Evolutionary conservation across 2,888 invertebrate species (phyloP).

Genomic region (Nasonovia ribisnigri): DNA sequence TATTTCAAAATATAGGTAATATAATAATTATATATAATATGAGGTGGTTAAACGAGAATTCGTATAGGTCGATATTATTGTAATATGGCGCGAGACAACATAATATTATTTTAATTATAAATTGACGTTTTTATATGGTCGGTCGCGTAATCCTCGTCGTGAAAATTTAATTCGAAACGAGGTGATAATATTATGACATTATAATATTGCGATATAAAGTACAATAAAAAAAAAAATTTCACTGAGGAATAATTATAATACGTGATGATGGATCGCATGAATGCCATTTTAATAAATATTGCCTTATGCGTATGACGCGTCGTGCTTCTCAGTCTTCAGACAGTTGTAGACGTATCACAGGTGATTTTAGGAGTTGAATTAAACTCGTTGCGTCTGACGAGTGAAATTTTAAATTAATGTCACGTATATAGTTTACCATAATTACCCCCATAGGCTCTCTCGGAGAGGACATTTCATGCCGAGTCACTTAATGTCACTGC

Average conservation of each 20-base stretch:
- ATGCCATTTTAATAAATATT: neutral
- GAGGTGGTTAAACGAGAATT: neutral
- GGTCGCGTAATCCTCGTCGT: neutral
- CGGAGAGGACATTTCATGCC: neutral
- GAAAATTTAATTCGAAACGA: neutral
- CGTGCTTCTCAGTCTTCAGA: neutral
- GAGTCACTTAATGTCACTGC: conserved; percentile 1
- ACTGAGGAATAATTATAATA: neutral
- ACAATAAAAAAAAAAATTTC: neutral
- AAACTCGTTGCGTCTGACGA: neutral
- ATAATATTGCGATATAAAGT: neutral
- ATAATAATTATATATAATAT: too few species aligned
- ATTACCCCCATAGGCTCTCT: neutral
- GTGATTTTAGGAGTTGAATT: neutral
- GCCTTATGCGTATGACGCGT: neutral
- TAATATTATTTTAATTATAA: neutral
- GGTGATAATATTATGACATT: neutral
- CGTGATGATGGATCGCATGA: neutral
- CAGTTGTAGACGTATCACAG: neutral
- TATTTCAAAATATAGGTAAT: neutral
- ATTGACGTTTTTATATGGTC: neutral
- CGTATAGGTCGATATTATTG: neutral
- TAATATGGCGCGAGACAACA: neutral
- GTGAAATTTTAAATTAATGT: conserved; percentile 37
- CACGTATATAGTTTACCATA: conserved; percentile 23